Conservation (phyloP, 2,888 invertebrate species). For the Nipponacmea schrenckii region DNA sequence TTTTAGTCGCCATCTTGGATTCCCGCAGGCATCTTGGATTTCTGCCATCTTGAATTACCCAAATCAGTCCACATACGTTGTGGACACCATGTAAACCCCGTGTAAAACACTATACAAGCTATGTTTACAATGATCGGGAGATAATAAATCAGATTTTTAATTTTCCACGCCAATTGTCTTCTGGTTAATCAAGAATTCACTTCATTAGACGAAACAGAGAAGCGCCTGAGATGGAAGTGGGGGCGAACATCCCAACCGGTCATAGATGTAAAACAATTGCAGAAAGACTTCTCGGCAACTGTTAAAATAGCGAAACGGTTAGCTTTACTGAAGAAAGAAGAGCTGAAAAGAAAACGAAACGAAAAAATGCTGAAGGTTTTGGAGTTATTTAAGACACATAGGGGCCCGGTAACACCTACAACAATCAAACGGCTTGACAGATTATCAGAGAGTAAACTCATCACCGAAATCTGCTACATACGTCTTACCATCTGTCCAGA, state of each 20-base stretch:
- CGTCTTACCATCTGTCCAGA: conserved; percentile 2
- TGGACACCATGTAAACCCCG: not conserved
- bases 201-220: not conserved
- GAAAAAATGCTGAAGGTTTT: not conserved
- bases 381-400: not conserved
- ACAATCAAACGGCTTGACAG: not conserved
- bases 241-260: not conserved
- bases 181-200: not conserved
- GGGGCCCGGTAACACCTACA: not conserved
- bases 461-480: not conserved
- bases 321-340: not conserved
- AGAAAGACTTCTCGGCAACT: not conserved
- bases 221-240: not conserved
- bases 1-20: not conserved
- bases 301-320: not conserved
- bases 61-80: not conserved
- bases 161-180: not conserved
- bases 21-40: no score
- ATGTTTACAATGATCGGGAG: not conserved
- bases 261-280: not conserved
- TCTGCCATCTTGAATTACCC: no score
- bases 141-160: not conserved
- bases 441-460: not conserved
- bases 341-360: not conserved
- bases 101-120: not conserved